Evolutionary conservation across 2,797 vertebrate species (phyloP).

Genomic region (Aldrovandia affinis): DNA sequence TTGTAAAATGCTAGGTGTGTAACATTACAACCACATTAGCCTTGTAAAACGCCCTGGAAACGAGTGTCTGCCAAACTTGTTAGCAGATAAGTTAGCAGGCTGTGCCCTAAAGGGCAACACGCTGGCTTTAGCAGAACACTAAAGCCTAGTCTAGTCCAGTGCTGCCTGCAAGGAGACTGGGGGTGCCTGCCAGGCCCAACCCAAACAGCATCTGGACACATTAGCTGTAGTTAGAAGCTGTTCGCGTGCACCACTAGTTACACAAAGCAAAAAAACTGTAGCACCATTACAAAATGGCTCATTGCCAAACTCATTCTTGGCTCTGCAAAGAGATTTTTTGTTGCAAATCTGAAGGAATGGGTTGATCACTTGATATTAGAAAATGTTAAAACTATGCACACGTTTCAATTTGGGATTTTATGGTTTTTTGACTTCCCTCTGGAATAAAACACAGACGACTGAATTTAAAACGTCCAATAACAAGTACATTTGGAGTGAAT

Average conservation of each 20-base stretch:
- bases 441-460: too few relatives aligned
- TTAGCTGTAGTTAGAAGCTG: not conserved
- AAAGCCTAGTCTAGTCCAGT: too few relatives aligned
- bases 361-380: too few relatives aligned
- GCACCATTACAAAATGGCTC: too few relatives aligned
- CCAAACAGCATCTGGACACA: not conserved
- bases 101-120: not conserved
- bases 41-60: not conserved
- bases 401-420: too few relatives aligned
- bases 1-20: not conserved
- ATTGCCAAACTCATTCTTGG: too few relatives aligned
- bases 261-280: not conserved
- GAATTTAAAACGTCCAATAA: not conserved
- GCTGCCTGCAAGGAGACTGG: too few relatives aligned
- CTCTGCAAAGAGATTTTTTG: too few relatives aligned
- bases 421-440: too few relatives aligned
- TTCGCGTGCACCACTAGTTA: not conserved
- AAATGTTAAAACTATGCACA: too few relatives aligned
- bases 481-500: not conserved
- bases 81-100: not conserved
- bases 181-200: not conserved
- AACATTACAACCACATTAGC: not conserved
- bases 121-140: not conserved
- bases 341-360: too few relatives aligned
- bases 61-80: not conserved